Percentiles rank a stretch among this genome's conserved stretches.
These are phyloP conservation scores for Gambusia affinis DNA, from an alignment of 2,113 vertebrate genomes.

Conservation along the genomic window DNA sequence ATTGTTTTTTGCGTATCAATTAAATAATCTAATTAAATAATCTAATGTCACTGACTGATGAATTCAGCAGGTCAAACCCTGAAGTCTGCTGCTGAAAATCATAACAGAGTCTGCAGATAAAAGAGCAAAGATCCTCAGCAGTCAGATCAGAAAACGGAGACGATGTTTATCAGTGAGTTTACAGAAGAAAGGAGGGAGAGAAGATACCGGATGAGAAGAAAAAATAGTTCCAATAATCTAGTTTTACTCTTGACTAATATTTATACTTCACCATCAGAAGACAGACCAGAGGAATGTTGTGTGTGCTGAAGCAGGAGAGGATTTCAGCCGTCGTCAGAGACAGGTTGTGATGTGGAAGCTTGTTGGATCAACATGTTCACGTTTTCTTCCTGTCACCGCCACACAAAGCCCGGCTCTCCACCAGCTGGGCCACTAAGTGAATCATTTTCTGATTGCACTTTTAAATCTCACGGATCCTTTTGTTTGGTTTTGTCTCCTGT, in stretches of 20 bases:
- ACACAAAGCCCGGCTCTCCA: slow-evolving; percentile 34
- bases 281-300: slow-evolving; percentile 1
- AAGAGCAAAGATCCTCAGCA: not conserved
- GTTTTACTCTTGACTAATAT: not conserved
- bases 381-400: slow-evolving; percentile 35
- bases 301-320: slow-evolving; percentile 12
- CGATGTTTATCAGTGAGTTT: not conserved
- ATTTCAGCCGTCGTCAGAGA: slow-evolving; percentile 28
- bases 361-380: slow-evolving; percentile 34
- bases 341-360: slow-evolving; percentile 38
- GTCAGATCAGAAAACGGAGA: not conserved
- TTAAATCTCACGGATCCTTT: slow-evolving; percentile 14
- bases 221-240: not conserved
- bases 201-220: not conserved
- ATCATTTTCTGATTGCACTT: slow-evolving; percentile 12
- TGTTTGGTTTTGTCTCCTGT: slow-evolving; percentile 44
- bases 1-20: too few relatives aligned
- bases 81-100: too few relatives aligned
- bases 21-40: too few relatives aligned
- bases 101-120: not conserved
- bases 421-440: slow-evolving; percentile 20
- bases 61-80: not conserved
- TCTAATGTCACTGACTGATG: too few relatives aligned
- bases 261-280: slow-evolving; percentile 1
- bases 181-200: not conserved